Evolutionary conservation across 1,140 invertebrate species (phyloP), one percentile per base, ranked within the genome.

Genomic region (Magallana gigas): DNA sequence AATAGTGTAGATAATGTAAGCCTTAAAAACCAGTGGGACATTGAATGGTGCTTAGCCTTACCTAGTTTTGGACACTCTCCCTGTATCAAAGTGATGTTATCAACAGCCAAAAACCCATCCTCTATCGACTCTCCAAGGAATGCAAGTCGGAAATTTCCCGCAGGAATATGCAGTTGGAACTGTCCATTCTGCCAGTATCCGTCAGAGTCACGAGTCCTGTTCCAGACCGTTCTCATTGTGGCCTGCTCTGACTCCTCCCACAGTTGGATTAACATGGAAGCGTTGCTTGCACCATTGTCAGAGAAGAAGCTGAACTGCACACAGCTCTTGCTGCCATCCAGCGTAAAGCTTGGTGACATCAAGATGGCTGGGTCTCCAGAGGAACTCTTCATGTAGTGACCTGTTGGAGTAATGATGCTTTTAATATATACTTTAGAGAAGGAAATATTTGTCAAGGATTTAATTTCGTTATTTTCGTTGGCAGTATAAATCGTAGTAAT

Each of bases 11-110:
- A 48, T 48, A 48, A 48, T 48, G 5, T 48, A 48, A 48, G 36
- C 36, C 36, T 48, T 48, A 5, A 48, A 48, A 48, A 48, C 36
- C 36, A 48, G 36, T 48, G 5, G 36, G 36, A 48, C 36, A 48
- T 48, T 48, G 36, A 48, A 48, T 48, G 36, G 36, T 48, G 36
- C 1, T 76, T 84, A 36, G 11, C 23, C 85, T 8, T 57, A 86
- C 85, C 76, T 48, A 86, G 58, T 36, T 57, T 9, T 58, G 71
- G 71, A 60, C 85, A 86, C 5, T n/a, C 36, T 82, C 85, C 85
- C 48, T 1, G 16, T 9, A 36, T 59, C 12, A 82, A 6, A 16
- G 56, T 81, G 5, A 86, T 58, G 82, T 86, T 76, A 82, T 86
- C 85, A 58, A 86, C 80, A 59, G 68, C 85, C 59, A 82, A 57